These are phyloP conservation scores for Cydia fagiglandana DNA, from an alignment of 1,140 invertebrate genomes.

Conservation along the genomic window DNA sequence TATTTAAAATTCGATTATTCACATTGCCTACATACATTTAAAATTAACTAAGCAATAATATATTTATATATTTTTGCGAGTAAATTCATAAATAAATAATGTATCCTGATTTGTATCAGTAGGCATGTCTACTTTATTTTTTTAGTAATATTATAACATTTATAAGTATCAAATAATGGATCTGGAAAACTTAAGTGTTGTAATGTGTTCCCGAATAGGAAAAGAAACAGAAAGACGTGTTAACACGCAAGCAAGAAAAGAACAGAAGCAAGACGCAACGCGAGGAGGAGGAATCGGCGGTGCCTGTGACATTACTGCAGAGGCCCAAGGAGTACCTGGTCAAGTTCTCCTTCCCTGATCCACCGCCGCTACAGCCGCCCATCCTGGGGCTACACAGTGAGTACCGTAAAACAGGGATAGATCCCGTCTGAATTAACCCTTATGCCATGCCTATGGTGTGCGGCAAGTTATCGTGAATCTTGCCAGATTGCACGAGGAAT, in stretches of 20 bases:
- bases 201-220: conserved; percentile 78
- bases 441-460: no score
- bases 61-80: no score
- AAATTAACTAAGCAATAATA: no score
- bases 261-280: conserved; percentile 89
- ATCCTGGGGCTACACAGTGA: conserved; percentile 94
- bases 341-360: conserved; percentile 98
- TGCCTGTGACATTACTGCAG: conserved; percentile 90
- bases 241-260: conserved; percentile 97
- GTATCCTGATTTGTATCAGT: no score
- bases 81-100: no score
- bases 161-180: neutral
- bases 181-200: neutral
- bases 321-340: conserved; percentile 97
- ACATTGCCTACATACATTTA: no score
- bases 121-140: no score
- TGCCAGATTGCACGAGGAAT: no score
- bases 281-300: conserved; percentile 90
- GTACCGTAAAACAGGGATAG: conserved; percentile 43
- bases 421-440: no score
- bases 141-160: no score
- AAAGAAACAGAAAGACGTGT: conserved; percentile 94
- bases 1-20: no score
- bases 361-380: conserved; percentile 95
- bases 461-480: no score